These are phyloP conservation scores for Pammene fasciana DNA, from an alignment of 2,888 invertebrate species.

Conservation along the genomic window DNA sequence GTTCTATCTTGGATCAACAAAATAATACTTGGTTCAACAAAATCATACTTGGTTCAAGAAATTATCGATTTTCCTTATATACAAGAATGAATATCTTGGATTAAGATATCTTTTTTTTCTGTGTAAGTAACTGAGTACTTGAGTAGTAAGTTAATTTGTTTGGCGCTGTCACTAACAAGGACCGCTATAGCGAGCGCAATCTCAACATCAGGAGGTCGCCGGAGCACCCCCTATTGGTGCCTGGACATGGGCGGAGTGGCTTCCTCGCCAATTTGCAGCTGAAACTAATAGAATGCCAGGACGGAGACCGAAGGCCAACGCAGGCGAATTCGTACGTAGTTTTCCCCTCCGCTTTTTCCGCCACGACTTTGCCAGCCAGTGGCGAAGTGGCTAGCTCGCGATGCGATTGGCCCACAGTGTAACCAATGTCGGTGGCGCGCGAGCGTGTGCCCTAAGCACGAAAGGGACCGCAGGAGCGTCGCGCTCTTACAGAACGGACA, in stretches of 20 bases:
- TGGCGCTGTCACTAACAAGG: background rate
- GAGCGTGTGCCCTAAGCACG: slow-evolving; percentile 67
- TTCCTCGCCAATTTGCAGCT: slow-evolving; percentile 62
- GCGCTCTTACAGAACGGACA: slow-evolving; percentile 53
- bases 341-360: slow-evolving; percentile 76
- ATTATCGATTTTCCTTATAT: no score
- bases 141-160: no score
- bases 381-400: slow-evolving; percentile 55
- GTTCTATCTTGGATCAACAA: no score
- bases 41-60: no score
- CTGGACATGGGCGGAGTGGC: slow-evolving; percentile 64
- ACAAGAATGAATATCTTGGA: no score
- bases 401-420: slow-evolving; percentile 62
- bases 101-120: no score
- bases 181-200: slow-evolving; percentile 5
- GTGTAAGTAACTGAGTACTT: no score
- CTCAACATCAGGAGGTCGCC: slow-evolving; percentile 2
- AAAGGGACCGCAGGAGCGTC: slow-evolving; percentile 65
- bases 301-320: slow-evolving; percentile 55
- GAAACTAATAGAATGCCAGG: slow-evolving; percentile 66
- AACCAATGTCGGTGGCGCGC: slow-evolving; percentile 65
- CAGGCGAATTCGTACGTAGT: slow-evolving; percentile 65
- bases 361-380: slow-evolving; percentile 60
- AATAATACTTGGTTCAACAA: no score
- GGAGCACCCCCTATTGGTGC: slow-evolving; percentile 60